Evolutionary conservation across 2,888 invertebrate species (phyloP), one percentile per base, ranked within the genome.

Genomic region (Ormyrus labotus): DNA sequence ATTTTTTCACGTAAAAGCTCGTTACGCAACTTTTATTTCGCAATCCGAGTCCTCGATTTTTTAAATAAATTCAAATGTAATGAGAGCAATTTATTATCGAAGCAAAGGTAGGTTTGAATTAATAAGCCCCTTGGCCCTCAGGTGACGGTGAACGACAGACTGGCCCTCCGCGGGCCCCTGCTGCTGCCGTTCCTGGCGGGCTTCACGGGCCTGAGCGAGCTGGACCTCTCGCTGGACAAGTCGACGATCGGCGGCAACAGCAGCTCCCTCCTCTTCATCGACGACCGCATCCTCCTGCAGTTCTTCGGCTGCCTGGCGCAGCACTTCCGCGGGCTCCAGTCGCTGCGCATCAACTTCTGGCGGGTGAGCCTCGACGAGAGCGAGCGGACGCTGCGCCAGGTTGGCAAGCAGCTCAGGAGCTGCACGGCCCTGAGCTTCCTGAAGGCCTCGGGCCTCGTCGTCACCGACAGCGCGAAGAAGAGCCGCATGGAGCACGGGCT

Each of bases 161-260:
- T 91, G 69, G 91, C 91, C 9, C 86, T 92, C 6, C 90, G 92
- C 6, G 92, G 92, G 1, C 92, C 92, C 1, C 91, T 92, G 67
- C 85, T 92, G 9, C 85, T 92, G 34, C 92, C 92, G 8, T 92
- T 91, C 85, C 88, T 92, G 57, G 89, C 91, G 2, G 92, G 92
- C 9, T 92, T 92, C 85, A 91, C 91, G 10, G 91, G 91, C 50
- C 88, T 92, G 57, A 91, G 92, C 81, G 92, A 92, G 83, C 88
- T 92, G 45, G 92, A 92, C 83, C 86, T 92, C 34, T 92, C 92
- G 11, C 89, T 92, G 72, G 92, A 92, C 84, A 91, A 92, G 79
- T 91, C 91, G 2, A 90, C 91, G 2, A 87, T 91, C 73, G 91
- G 91, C 6, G 89, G 89, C 10, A 88, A 88, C 73, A 90, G 91